Evolutionary conservation across 2,113 vertebrate species (phyloP).

Genomic region (Falcunculus frontatus): DNA sequence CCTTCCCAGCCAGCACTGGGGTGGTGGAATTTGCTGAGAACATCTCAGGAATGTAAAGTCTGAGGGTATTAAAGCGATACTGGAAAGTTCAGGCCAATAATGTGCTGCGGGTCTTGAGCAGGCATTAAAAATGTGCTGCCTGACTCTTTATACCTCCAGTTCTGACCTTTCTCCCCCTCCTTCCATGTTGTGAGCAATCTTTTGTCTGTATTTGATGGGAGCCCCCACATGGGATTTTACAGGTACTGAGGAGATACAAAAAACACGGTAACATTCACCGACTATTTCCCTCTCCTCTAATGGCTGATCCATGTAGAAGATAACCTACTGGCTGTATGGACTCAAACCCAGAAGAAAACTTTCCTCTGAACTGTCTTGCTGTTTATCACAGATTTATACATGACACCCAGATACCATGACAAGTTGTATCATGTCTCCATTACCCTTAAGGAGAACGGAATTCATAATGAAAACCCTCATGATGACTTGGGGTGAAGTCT

Average conservation of each 20-base stretch:
- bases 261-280: background rate
- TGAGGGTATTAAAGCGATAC: background rate
- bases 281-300: too few species aligned
- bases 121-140: background rate
- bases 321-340: accelerated
- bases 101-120: accelerated
- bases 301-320: background rate
- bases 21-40: background rate
- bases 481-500: constrained; percentile 9
- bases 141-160: background rate
- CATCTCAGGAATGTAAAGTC: background rate
- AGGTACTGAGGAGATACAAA: background rate
- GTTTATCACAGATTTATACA: background rate
- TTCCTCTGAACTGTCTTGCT: background rate
- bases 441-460: background rate
- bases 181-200: background rate
- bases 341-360: background rate
- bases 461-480: background rate
- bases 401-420: background rate
- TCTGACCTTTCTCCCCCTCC: background rate
- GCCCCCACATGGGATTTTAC: background rate
- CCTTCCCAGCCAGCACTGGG: background rate
- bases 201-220: background rate
- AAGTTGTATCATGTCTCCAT: background rate
- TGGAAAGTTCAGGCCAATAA: background rate